Base-by-base conservation (phyloP, 2,113 vertebrate genomes). In the Laterallus jamaicensis region DNA sequence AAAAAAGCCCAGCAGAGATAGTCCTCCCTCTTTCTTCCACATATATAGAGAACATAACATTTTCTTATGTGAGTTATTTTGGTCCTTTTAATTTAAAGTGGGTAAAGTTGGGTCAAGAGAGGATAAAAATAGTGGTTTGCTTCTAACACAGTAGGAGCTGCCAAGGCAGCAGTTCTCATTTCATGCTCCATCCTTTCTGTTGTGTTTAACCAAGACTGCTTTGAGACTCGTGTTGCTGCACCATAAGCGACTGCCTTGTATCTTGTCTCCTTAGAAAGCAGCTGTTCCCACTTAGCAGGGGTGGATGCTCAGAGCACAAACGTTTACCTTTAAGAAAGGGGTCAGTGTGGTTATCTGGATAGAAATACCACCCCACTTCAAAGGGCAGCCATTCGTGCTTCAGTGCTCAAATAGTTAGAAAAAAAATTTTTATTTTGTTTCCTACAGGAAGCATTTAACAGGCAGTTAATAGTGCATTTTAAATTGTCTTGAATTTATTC, bases 201-300 rank as follows among this genome's bases (percentile, higher is more conserved):
- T 81, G 35, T 42, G 85, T 95, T 84, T 68, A 94, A 68, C 21
- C 62, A 59, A 4, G 5, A 25, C 32, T 29, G 62, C 70, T 79
- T 76, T 35, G 54, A 91, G 55, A 42, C 28, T 79, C n/a, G 2
- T 0, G 1, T 13, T 85, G 31, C 75, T 50, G 49, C 54, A 52
- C 39, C 67, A 18, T 47, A 12, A 35, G 31, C 37, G 66, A 79
- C n/a, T 76, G 62, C 82, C 75, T 73, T 56, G 85, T 49, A 4
- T 58, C 82, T 88, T 25, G 44, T 66, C 75, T 94, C 40, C n/a
- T 58, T 0, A 7, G 47, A 22, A 73, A 66, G 82, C 92, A 96
- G 92, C 92, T 97, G 95, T 80, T 97, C 93, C 82, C 88, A 94
- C 75, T 95, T 93, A 93, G 71, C 85, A 73, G 32, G 37, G 58